Percentiles rank a stretch among this genome's conserved stretches.
phyloP scores from a whole-genome alignment of 2,113 vertebrate genomes.

The Elachura formosa region DNA sequence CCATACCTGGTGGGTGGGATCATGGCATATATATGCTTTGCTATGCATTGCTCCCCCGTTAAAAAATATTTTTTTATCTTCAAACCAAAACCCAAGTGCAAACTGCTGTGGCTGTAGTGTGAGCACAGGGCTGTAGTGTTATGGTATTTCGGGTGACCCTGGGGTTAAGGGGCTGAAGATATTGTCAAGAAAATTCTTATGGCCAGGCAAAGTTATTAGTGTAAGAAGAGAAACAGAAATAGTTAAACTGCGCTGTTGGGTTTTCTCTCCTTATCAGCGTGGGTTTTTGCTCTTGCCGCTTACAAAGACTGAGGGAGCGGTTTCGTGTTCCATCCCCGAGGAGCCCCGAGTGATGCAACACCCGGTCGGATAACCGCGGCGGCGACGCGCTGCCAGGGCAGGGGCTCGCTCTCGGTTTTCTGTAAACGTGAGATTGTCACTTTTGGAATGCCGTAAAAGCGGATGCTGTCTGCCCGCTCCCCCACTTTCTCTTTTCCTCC shows the following conservation, averaged over 20 bases:
- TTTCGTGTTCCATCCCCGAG: background rate
- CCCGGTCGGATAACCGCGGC: background rate
- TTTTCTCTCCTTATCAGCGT: background rate
- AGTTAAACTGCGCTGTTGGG: background rate
- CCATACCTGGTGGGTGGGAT: background rate
- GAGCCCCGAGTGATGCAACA: background rate
- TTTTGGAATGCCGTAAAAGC: background rate
- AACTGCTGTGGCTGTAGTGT: background rate
- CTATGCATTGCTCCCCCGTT: background rate
- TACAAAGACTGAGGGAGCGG: background rate
- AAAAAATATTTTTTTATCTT: background rate
- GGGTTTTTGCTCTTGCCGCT: background rate
- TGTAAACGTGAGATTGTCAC: background rate
- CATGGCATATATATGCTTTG: background rate
- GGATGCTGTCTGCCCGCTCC: background rate
- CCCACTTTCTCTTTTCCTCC: background rate
- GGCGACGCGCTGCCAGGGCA: background rate
- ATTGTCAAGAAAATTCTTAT: background rate
- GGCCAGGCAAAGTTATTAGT: background rate
- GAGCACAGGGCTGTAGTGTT: rapidly evolving
- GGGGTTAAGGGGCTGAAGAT: background rate
- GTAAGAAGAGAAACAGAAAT: background rate
- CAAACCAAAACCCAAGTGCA: background rate
- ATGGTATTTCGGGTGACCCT: background rate
- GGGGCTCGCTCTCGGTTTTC: background rate